Percentiles rank a stretch among this genome's conserved stretches.
phyloP scores from a whole-genome alignment of 2,888 invertebrate species.

The Plebejus anna region DNA sequence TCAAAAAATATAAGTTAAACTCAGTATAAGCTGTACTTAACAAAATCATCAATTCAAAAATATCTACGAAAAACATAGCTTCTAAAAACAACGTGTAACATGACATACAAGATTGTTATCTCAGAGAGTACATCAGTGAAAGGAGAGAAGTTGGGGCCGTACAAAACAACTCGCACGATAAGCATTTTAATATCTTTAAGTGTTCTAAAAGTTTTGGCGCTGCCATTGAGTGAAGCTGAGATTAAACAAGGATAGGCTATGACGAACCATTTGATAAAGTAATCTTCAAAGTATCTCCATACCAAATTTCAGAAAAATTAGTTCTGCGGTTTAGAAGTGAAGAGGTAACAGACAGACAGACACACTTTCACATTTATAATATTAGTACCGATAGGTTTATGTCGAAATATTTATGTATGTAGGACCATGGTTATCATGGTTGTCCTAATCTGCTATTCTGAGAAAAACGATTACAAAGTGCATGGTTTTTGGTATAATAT shows the following conservation, averaged over 20 bases:
- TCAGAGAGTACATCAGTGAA: constrained; percentile 58
- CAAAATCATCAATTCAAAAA: neutral
- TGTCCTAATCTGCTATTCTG: too few relatives aligned
- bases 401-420: too few relatives aligned
- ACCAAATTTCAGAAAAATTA: too few relatives aligned
- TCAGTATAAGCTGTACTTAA: neutral
- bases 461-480: too few relatives aligned
- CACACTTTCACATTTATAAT: too few relatives aligned
- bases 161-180: constrained; percentile 64
- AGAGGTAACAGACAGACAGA: too few relatives aligned
- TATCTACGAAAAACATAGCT: neutral
- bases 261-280: neutral
- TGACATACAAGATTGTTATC: constrained; percentile 46
- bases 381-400: too few relatives aligned
- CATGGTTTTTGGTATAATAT: too few relatives aligned
- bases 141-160: constrained; percentile 65
- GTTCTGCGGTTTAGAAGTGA: too few relatives aligned
- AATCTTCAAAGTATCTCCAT: too few relatives aligned
- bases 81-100: neutral
- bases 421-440: too few relatives aligned
- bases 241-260: neutral
- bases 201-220: constrained; percentile 47
- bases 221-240: neutral
- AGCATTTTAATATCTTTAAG: constrained; percentile 74
- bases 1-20: too few relatives aligned